Base-by-base conservation (phyloP, 2,888 invertebrate species). In the Tortricodes alternella region DNA sequence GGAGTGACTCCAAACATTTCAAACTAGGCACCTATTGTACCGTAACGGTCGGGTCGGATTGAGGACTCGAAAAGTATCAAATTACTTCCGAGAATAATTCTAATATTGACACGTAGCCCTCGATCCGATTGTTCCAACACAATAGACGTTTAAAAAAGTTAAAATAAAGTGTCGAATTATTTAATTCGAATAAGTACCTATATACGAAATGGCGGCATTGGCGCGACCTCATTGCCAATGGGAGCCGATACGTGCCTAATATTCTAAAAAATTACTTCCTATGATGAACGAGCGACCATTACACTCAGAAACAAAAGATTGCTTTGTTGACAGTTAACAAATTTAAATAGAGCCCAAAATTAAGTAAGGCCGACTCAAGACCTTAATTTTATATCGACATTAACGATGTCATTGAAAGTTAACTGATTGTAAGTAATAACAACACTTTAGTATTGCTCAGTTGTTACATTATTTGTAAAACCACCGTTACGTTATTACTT, bases 181-280 rank as follows among this genome's bases (percentile, higher is more conserved):
- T 70, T 68, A 68, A 68, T 69, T 70, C 61, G 71, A 9, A 24
- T 34, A 11, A 11, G 23, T 24, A n/a, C 18, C 1, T 73, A 71
- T 72, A 73, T 73, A 71, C 68, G 73, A 73, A 71, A 67, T 67
- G 71, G 62, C 76, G 85, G 71, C 85, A 85, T 84, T 83, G 81
- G 69, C 34, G 67, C 79, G 87, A 83, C 87, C 86, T 87, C 74
- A 76, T 15, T 37, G 38, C 8, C 15, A 77, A 79, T 76, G 74
- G 74, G 68, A 70, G 69, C 67, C 63, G 66, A 70, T 85, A 88
- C 88, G 89, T 88, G 89, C 67, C 73, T 78, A 83, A 86, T 86
- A 83, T 78, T 68, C 71, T 67, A 64, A 67, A 71, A 85, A 88
- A 89, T 88, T 82, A 85, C 87, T 89, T 88, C 88, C 89, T 85